Evolutionary conservation across 2,797 vertebrate genomes (phyloP).

Genomic region (Microctenopoma steveboyesi): DNA sequence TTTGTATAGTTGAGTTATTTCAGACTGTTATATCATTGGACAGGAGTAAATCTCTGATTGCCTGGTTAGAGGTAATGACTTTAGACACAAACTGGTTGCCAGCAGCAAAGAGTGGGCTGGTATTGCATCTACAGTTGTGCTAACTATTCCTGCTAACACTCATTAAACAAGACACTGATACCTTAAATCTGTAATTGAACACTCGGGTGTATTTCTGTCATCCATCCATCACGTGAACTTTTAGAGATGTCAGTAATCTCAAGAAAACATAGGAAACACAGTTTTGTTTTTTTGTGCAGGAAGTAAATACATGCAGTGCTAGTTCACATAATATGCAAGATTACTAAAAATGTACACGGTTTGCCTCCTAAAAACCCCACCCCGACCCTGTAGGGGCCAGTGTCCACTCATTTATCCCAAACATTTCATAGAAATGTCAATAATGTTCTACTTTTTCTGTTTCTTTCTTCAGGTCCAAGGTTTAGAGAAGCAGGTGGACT

Average conservation of each 20-base stretch:
- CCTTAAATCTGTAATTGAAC: too few relatives aligned
- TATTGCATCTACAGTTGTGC: neutral
- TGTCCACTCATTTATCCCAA: too few relatives aligned
- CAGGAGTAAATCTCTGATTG: neutral
- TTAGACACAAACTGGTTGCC: neutral
- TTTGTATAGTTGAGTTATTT: neutral
- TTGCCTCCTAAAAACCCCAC: neutral
- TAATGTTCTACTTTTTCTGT: conserved; percentile 1
- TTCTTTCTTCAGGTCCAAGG: conserved; percentile 82
- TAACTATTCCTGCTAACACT: neutral
- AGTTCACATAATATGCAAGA: neutral
- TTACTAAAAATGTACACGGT: neutral
- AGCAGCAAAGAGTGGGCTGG: neutral
- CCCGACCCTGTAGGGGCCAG: too few relatives aligned
- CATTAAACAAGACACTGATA: too few relatives aligned
- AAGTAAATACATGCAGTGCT: neutral
- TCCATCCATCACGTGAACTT: too few relatives aligned
- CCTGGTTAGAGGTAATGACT: neutral
- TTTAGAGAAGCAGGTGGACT: conserved; percentile 87
- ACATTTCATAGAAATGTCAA: neutral
- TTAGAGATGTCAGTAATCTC: too few relatives aligned
- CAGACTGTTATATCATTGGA: conserved; percentile 9
- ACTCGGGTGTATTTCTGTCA: too few relatives aligned
- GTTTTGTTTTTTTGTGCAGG: neutral
- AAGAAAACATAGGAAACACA: too few relatives aligned